Base-by-base conservation (phyloP, 2,888 invertebrate species). In the Aethes cnicana region DNA sequence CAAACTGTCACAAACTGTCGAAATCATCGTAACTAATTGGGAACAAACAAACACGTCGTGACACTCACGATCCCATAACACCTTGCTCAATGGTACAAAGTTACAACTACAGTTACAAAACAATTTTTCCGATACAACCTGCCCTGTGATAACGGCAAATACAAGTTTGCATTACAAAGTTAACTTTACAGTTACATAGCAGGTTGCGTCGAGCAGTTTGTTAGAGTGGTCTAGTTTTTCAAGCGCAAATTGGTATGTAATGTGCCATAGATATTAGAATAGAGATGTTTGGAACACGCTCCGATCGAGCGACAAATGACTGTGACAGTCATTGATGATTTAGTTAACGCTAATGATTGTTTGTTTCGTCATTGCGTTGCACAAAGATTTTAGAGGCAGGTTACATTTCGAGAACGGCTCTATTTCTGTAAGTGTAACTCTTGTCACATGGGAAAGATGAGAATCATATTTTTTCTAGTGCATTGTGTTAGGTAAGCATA, bases 11-110 rank as follows among this genome's bases (percentile, higher is more conserved):
- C n/a, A n/a, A n/a, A n/a, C n/a, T n/a, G n/a, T n/a, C n/a, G n/a
- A n/a, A n/a, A n/a, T n/a, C n/a, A n/a, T n/a, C 52, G 44, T 39
- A 39, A 52, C 44, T 39, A 46, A 52, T 52, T 46, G 52, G 20
- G 28, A 32, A 39, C 44, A 5, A 41, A 26, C 41, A 28, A n/a
- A 42, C 14, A 23, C 37, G 17, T 41, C 41, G 41, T 37, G 44
- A 35, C 49, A 39, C 37, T 43, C 39, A 26, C 44, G 44, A 37
- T 14, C 50, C 18, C 36, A 25, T 25, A 11, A 20, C 5, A 32
- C 21, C 21, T 37, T 23, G 37, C 21, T 16, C 6, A 8, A 9
- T 12, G n/a, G 8, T n/a, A 44, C 49, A 18, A 43, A 43, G 26
- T 8, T 44, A 30, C 2, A 3, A 11, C 3, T 37, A 4, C 36